These are phyloP conservation scores for Steinernema hermaphroditum DNA, from an alignment of 2,888 invertebrate genomes.

Conservation along the genomic window DNA sequence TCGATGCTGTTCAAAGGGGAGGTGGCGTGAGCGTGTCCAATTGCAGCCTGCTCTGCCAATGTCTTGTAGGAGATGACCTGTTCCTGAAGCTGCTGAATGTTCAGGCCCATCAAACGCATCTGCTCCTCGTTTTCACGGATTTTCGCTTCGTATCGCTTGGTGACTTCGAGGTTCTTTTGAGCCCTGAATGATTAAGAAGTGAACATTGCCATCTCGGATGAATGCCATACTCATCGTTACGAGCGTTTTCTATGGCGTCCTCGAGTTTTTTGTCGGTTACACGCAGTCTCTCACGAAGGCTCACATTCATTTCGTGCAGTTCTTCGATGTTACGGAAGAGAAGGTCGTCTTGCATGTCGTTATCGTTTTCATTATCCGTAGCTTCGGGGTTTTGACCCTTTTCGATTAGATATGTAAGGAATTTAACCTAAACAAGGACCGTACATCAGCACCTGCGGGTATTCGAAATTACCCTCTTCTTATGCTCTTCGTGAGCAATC, in stretches of 20 bases:
- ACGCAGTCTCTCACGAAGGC: conserved; percentile 4
- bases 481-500: background rate
- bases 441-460: too few relatives aligned
- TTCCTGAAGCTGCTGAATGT: conserved; percentile 12
- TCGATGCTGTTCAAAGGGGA: background rate
- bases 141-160: background rate
- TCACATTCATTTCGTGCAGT: background rate
- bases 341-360: background rate
- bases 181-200: background rate
- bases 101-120: background rate
- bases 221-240: background rate
- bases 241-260: background rate
- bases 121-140: background rate
- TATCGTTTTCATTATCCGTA: background rate
- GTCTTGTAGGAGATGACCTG: background rate
- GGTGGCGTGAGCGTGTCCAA: background rate
- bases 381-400: background rate
- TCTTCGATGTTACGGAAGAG: conserved; percentile 22
- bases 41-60: background rate
- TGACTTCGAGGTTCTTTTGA: conserved; percentile 1
- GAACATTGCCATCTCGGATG: background rate
- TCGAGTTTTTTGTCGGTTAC: background rate
- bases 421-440: background rate
- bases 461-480: background rate
- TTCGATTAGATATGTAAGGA: background rate